Conservation (phyloP, 2,888 invertebrate genomes). For the Adelognathus sp. region DNA sequence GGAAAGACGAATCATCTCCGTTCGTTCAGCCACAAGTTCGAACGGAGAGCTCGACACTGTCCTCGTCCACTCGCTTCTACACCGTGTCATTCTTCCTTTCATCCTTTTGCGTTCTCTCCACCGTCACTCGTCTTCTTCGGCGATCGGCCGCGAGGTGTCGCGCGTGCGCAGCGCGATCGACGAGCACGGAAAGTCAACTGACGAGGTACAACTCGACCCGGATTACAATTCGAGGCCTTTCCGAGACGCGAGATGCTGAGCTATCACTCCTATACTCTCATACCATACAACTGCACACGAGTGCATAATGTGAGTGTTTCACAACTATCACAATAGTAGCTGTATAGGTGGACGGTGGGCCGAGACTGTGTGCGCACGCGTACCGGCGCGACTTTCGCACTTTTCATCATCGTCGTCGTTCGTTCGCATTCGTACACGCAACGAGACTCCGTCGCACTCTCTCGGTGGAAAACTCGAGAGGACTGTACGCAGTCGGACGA, state of each 20-base stretch:
- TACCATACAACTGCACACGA: no score
- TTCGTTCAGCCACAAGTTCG: background rate
- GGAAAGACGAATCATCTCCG: constrained; percentile 8
- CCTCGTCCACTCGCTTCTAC: constrained; percentile 14
- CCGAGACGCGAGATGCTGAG: background rate
- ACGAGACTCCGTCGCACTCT: constrained; percentile 37
- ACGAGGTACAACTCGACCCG: constrained; percentile 72
- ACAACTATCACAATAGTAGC: constrained; percentile 1
- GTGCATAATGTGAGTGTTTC: background rate
- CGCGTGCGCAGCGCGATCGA: constrained; percentile 49
- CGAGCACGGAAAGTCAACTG: constrained; percentile 73
- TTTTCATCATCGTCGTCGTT: constrained; percentile 50
- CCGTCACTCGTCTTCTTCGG: constrained; percentile 12
- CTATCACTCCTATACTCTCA: background rate
- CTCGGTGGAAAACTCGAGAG: constrained; percentile 23
- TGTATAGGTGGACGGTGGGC: background rate
- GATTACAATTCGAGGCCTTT: constrained; percentile 65
- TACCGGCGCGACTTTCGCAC: constrained; percentile 51
- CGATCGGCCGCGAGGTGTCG: background rate
- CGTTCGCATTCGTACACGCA: constrained; percentile 24
- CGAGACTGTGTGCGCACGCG: background rate
- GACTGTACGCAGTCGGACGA: constrained; percentile 4
- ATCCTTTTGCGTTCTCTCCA: constrained; percentile 16
- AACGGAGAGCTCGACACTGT: background rate
- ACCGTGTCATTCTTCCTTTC: constrained; percentile 41